phyloP scores from a whole-genome alignment of 2,888 invertebrate genomes.

The Chymomyza fuscimana region DNA sequence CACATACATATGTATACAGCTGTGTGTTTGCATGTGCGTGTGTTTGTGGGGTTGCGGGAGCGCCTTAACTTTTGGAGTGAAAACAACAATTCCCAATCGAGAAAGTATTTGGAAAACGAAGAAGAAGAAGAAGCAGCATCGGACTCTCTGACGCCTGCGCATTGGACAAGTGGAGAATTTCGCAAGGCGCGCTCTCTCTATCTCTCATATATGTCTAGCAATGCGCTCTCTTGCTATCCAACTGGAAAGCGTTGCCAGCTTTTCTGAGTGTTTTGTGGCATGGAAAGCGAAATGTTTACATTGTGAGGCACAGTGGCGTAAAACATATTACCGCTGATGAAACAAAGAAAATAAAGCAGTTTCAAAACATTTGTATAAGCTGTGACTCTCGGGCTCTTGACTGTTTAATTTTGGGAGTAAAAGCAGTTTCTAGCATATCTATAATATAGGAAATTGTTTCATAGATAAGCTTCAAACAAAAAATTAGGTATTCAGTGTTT shows the following conservation, averaged over 20 bases:
- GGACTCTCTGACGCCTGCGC: slow-evolving; percentile 42
- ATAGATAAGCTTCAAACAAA: too few relatives aligned
- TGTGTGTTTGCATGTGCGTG: slow-evolving; percentile 4
- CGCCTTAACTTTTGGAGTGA: not conserved
- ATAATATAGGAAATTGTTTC: too few relatives aligned
- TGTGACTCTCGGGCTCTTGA: too few relatives aligned
- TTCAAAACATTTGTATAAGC: too few relatives aligned
- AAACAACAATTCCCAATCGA: not conserved
- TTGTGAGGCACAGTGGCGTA: slow-evolving; percentile 12
- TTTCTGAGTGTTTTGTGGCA: not conserved
- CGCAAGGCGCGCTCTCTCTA: not conserved
- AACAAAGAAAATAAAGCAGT: not conserved
- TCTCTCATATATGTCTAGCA: not conserved
- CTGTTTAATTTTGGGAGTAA: too few relatives aligned
- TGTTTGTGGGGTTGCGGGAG: not conserved
- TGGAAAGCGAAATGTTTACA: slow-evolving; percentile 24
- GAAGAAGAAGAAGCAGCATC: slow-evolving; percentile 27
- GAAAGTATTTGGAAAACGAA: slow-evolving; percentile 10
- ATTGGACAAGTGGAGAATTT: slow-evolving; percentile 37
- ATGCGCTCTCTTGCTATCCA: slow-evolving; percentile 10
- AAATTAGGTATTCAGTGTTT: too few relatives aligned
- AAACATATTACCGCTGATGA: not conserved
- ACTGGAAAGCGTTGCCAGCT: not conserved
- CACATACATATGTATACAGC: not conserved
- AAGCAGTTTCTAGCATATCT: too few relatives aligned